A percentile compares a stretch with the other conserved stretches of the same genome.
phyloP scores from a whole-genome alignment of 2,888 invertebrate genomes.

The Nyleta sp. region DNA sequence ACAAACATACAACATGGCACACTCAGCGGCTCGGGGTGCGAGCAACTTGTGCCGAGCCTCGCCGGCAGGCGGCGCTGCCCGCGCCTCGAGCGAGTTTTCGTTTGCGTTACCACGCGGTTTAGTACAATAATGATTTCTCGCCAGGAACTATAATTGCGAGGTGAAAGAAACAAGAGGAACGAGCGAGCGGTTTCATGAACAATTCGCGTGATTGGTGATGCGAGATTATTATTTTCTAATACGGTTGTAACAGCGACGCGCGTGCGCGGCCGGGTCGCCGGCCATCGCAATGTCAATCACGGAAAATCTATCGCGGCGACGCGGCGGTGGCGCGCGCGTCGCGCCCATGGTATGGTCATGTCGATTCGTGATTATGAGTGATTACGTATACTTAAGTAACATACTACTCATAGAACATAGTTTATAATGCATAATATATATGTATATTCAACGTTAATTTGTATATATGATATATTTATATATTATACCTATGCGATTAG shows the following conservation, averaged over 20 bases:
- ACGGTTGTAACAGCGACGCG: constrained; percentile 61
- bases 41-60: neutral
- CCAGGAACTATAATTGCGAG: constrained; percentile 3
- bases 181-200: constrained; percentile 15
- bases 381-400: constrained; percentile 62
- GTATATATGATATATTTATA: constrained; percentile 74
- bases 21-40: constrained; percentile 5
- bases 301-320: constrained; percentile 50
- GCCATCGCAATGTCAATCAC: constrained; percentile 60
- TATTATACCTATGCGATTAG: constrained; percentile 77
- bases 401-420: constrained; percentile 66
- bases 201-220: constrained; percentile 57
- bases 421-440: constrained; percentile 68
- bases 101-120: constrained; percentile 27
- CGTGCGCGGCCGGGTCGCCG: constrained; percentile 38
- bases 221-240: constrained; percentile 64
- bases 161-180: neutral
- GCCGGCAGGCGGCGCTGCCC: constrained; percentile 24
- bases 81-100: constrained; percentile 1
- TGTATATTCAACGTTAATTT: constrained; percentile 73
- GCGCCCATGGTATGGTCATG: constrained; percentile 52
- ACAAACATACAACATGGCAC: neutral
- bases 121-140: constrained; percentile 26
- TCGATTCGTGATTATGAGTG: constrained; percentile 65
- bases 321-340: constrained; percentile 52